Evolutionary conservation across 2,888 invertebrate genomes (phyloP), one percentile per base, ranked within the genome.

Genomic region (Drosophila anomalipes): DNA sequence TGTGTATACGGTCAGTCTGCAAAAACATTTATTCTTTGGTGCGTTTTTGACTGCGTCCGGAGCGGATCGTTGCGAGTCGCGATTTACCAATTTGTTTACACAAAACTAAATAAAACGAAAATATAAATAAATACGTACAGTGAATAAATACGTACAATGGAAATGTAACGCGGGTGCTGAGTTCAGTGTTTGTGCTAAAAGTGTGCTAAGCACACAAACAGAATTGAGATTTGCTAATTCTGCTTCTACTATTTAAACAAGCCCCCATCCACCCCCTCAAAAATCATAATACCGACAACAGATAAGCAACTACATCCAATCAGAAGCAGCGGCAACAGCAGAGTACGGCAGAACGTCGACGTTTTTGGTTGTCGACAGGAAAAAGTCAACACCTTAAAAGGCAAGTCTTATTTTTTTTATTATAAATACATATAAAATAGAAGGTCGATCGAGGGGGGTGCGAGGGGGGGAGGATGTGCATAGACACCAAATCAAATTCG

Each of bases 341-440:
- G 65, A 65, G 49, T 39, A 47, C 28, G 33, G 39, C 66, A 69
- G 33, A 56, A 12, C 73, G 44, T 56, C 79, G 60, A 69, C 74
- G 61, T 44, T 32, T 60, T 41, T 56, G 33, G 44, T 66, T 61
- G 73, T 77, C 77, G 71, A 70, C 77, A 81, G 81, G 75, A 83
- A 83, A 75, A 72, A 82, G 73, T 77, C 79, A 74, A 73, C 77
- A 77, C 81, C 85, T 75, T 83, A 79, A 70, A 89, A 86, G 86
- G 89, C 77, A 84, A 86, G 87, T 86, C 67, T 76, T 64, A 76
- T 74, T 77, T 73, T 68, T 71, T 58, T 74, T 47, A 53, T 44
- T 37, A n/a, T 37, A 39, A 33, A 22, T 28, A 37, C 49, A 49
- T 68, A 33, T 26, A 47, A 26, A 47, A 9, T 35, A 28, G 53